Conservation (phyloP, 2,888 invertebrate genomes). For the Ochropleura leucogaster region DNA sequence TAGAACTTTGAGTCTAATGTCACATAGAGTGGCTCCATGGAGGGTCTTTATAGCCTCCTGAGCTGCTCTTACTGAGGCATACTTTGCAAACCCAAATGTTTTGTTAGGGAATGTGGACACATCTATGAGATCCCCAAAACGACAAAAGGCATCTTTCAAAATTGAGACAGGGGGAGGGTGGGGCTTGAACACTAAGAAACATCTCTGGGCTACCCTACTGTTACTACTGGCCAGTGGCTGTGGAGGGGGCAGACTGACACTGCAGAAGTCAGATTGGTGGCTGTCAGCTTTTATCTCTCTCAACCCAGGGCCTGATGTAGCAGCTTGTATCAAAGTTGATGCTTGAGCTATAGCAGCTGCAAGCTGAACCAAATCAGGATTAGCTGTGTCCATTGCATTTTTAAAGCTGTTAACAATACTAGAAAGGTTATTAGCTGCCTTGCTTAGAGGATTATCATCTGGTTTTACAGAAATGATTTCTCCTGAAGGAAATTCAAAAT, state of each 20-base stretch:
- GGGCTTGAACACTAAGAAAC: constrained; percentile 92
- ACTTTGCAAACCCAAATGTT: constrained; percentile 98
- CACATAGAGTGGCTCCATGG: constrained; percentile 96
- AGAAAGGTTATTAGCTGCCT: constrained; percentile 82
- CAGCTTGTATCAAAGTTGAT: constrained; percentile 93
- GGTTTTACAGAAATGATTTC: constrained; percentile 94
- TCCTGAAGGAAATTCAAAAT: constrained; percentile 98
- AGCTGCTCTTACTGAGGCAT: constrained; percentile 94
- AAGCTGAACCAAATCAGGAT: constrained; percentile 91
- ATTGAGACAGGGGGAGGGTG: constrained; percentile 93
- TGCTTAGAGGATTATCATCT: constrained; percentile 85
- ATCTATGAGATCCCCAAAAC: constrained; percentile 97
- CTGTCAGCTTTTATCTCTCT: constrained; percentile 66
- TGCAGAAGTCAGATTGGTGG: constrained; percentile 87
- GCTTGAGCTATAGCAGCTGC: constrained; percentile 95
- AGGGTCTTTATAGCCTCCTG: constrained; percentile 93
- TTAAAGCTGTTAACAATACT: constrained; percentile 84
- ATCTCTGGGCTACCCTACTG: constrained; percentile 92
- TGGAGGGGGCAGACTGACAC: constrained; percentile 93
- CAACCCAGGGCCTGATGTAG: constrained; percentile 74
- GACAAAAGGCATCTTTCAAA: constrained; percentile 96
- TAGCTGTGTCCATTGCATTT: constrained; percentile 78
- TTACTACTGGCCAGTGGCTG: constrained; percentile 92
- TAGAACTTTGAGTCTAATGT: constrained; percentile 95
- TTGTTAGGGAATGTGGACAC: constrained; percentile 96